Conservation (phyloP, 2,888 invertebrate species). For the Hydrotaea cyrtoneurina region DNA sequence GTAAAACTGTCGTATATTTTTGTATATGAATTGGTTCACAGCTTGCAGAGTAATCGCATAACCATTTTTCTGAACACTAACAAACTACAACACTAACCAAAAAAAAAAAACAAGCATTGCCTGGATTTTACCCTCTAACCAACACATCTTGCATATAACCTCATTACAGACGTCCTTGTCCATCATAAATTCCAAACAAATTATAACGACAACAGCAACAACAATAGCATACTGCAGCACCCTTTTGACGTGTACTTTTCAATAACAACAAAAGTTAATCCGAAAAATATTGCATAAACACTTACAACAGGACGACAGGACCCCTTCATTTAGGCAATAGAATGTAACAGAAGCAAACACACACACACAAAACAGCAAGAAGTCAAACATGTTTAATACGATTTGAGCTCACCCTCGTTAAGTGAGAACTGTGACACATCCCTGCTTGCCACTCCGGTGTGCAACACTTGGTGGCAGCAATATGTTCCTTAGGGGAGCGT, state of each 20-base stretch:
- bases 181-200: slow-evolving; percentile 54
- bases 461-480: slow-evolving; percentile 65
- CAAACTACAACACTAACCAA: background rate
- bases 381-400: slow-evolving; percentile 55
- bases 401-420: slow-evolving; percentile 49
- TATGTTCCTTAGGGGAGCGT: slow-evolving; percentile 71
- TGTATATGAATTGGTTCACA: no score
- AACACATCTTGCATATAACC: slow-evolving; percentile 39
- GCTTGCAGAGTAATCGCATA: no score
- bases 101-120: slow-evolving; percentile 4
- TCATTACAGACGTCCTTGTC: slow-evolving; percentile 62
- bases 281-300: slow-evolving; percentile 64
- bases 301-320: slow-evolving; percentile 11
- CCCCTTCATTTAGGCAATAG: background rate
- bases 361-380: slow-evolving; percentile 28
- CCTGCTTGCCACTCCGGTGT: background rate
- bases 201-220: slow-evolving; percentile 39
- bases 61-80: no score
- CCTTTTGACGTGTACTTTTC: slow-evolving; percentile 24
- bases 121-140: slow-evolving; percentile 54
- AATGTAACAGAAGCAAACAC: background rate
- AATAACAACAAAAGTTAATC: slow-evolving; percentile 49
- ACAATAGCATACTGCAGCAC: background rate
- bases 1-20: no score
- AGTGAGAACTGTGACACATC: background rate